Evolutionary conservation across 2,797 vertebrate species (phyloP).

Genomic region (Acipenser oxyrinchus): DNA sequence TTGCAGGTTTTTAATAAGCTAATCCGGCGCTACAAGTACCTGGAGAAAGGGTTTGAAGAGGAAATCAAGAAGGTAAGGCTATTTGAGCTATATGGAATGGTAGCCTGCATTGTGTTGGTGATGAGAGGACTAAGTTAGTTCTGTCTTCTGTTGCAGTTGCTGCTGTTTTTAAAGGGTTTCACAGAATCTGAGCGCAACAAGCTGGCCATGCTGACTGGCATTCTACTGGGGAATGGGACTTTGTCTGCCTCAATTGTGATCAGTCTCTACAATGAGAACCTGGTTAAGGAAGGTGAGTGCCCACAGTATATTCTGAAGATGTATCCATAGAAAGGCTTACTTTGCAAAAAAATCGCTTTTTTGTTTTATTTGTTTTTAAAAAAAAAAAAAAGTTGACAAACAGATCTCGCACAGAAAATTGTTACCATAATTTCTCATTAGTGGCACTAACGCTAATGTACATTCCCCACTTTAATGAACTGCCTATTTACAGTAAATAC

Average conservation of each 20-base stretch:
- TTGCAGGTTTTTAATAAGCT: constrained; percentile 94
- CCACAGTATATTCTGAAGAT: neutral
- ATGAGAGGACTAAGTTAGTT: neutral
- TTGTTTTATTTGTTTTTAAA: neutral
- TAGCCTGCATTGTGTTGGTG: neutral
- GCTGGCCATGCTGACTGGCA: constrained; percentile 92
- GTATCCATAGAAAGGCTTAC: neutral
- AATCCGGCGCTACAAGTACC: constrained; percentile 95
- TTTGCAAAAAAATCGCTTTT: neutral
- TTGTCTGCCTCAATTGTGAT: constrained; percentile 87
- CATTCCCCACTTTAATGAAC: too few species aligned
- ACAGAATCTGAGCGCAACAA: constrained; percentile 95
- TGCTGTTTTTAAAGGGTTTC: constrained; percentile 96
- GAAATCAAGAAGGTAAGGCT: constrained; percentile 88
- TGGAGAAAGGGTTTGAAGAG: constrained; percentile 97
- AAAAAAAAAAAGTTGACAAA: too few species aligned
- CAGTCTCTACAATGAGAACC: constrained; percentile 95
- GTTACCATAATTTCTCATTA: too few species aligned
- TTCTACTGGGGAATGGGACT: constrained; percentile 85
- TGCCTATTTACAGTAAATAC: too few species aligned
- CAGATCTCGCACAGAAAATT: too few species aligned
- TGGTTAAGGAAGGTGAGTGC: constrained; percentile 88
- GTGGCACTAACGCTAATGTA: too few species aligned
- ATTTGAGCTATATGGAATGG: neutral
- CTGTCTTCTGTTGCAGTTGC: constrained; percentile 56